Conservation (phyloP, 1,140 invertebrate species). For the Zaprionus camerounensis region DNA sequence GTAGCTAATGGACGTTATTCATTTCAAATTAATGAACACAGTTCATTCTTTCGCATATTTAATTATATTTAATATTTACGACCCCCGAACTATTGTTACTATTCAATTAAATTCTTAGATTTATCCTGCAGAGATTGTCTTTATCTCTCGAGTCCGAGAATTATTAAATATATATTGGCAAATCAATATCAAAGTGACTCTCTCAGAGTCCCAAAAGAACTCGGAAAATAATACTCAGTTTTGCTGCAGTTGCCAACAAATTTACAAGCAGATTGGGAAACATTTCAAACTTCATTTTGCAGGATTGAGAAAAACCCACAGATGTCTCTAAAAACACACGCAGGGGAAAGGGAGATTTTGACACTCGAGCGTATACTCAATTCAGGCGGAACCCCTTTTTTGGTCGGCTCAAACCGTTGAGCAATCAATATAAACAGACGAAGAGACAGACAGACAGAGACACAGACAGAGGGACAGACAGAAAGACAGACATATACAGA, state of each 20-base stretch:
- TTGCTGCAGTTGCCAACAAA: background rate
- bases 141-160: too few species aligned
- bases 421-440: constrained; percentile 62
- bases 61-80: background rate
- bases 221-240: background rate
- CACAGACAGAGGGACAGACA: background rate
- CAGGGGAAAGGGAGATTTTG: constrained; percentile 54
- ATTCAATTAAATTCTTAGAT: too few species aligned
- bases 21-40: too few species aligned
- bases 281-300: background rate
- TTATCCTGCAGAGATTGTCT: too few species aligned
- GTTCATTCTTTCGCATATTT: background rate
- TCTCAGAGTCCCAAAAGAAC: background rate
- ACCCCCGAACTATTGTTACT: background rate
- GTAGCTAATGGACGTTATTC: background rate
- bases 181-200: background rate
- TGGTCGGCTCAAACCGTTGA: constrained; percentile 61
- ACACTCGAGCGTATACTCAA: constrained; percentile 67
- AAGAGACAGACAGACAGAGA: constrained; percentile 18
- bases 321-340: constrained; percentile 46
- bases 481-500: constrained; percentile 24
- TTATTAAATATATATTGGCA: background rate
- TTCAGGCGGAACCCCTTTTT: constrained; percentile 70
- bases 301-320: constrained; percentile 52
- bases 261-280: constrained; percentile 4